Conservation (phyloP, 2,113 vertebrate genomes). For the Pitta sordida region DNA sequence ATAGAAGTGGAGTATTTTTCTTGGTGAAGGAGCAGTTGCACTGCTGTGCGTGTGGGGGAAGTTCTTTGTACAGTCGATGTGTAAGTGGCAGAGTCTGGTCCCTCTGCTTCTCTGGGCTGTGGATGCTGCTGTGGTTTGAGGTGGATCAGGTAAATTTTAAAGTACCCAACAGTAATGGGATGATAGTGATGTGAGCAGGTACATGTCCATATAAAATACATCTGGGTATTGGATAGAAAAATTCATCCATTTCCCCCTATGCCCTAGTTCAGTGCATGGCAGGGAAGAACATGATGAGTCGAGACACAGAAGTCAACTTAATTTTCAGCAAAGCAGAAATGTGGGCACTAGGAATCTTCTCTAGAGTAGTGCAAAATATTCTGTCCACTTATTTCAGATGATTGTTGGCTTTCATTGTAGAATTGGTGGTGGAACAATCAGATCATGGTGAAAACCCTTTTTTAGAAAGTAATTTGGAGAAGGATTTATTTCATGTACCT, state of each 20-base stretch:
- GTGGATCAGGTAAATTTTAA: background rate
- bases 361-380: background rate
- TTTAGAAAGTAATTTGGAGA: constrained; percentile 7
- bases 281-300: background rate
- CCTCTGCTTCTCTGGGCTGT: background rate
- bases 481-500: constrained; percentile 28
- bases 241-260: background rate
- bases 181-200: background rate
- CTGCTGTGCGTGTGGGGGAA: background rate
- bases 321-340: constrained; percentile 21
- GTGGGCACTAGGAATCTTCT: background rate
- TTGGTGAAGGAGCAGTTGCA: background rate
- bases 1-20: background rate
- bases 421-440: background rate
- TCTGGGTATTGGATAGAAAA: background rate
- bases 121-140: background rate
- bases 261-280: background rate
- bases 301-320: constrained; percentile 37
- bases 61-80: background rate
- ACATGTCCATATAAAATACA: background rate
- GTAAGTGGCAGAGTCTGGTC: background rate
- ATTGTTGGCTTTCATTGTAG: background rate
- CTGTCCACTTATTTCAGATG: background rate
- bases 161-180: background rate
- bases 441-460: background rate